Conservation (phyloP, 2,797 vertebrate genomes). For the Darevskia mixta region DNA sequence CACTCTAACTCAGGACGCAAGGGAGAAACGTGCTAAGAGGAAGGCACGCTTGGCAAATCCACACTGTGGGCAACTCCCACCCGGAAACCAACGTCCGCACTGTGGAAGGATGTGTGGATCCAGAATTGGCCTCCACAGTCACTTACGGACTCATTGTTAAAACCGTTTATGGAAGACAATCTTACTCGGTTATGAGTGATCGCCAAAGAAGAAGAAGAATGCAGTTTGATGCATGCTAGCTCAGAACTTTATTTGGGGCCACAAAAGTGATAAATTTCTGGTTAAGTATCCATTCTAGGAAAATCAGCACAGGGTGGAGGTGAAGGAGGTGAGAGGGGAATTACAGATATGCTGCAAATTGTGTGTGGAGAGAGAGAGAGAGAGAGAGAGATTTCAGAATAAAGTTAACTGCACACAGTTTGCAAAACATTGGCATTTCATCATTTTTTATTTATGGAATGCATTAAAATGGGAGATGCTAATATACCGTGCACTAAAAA, state of each 20-base stretch:
- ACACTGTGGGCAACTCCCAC: no score
- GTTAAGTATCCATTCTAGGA: constrained; percentile 60
- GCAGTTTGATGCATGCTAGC: constrained; percentile 25
- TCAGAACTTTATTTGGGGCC: constrained; percentile 56
- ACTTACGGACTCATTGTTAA: no score
- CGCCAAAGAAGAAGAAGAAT: not conserved
- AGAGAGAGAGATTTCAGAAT: constrained; percentile 59
- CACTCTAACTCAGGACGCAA: no score
- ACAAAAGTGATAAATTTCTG: constrained; percentile 57
- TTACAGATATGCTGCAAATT: constrained; percentile 41
- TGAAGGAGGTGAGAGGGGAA: constrained; percentile 35
- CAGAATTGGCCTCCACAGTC: no score
- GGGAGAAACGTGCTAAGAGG: no score
- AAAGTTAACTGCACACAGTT: constrained; percentile 57
- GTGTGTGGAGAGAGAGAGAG: constrained; percentile 8
- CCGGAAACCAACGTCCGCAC: no score
- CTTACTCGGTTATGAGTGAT: no score
- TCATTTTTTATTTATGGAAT: constrained; percentile 77
- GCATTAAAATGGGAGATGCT: constrained; percentile 67
- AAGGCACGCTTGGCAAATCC: no score
- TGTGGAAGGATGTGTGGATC: no score
- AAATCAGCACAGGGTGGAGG: constrained; percentile 53
- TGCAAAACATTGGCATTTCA: constrained; percentile 60
- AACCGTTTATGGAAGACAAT: no score
- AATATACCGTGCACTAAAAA: constrained; percentile 51